Percentiles rank a stretch among this genome's conserved stretches.
phyloP scores from a whole-genome alignment of 1,140 invertebrate genomes.

The Thrips palmi region DNA sequence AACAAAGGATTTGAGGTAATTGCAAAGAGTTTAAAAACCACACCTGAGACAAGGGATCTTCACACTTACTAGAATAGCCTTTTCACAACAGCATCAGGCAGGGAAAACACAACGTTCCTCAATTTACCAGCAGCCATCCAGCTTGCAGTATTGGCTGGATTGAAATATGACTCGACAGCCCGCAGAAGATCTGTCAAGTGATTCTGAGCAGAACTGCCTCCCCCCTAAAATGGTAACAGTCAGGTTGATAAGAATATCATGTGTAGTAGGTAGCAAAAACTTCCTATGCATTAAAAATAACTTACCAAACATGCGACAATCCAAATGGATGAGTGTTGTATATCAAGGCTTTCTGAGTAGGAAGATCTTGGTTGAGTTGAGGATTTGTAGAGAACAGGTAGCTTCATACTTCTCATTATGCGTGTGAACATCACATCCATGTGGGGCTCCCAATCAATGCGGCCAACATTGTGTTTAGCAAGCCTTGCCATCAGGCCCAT shows the following conservation, averaged over 20 bases:
- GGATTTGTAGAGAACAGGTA: conserved; percentile 64
- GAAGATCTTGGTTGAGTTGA: too few relatives aligned
- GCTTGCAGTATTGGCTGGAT: conserved; percentile 69
- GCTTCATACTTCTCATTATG: conserved; percentile 52
- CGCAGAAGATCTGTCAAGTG: conserved; percentile 67
- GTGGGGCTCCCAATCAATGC: conserved; percentile 73
- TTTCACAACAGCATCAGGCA: too few relatives aligned
- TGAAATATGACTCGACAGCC: conserved; percentile 70
- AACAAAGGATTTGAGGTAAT: background rate
- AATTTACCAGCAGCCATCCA: too few relatives aligned
- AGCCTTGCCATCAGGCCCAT: conserved; percentile 53
- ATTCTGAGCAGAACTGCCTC: conserved; percentile 36
- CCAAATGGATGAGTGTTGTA: conserved; percentile 46
- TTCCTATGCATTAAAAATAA: conserved; percentile 11
- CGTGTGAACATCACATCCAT: conserved; percentile 65
- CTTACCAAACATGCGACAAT: conserved; percentile 43
- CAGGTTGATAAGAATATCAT: too few relatives aligned
- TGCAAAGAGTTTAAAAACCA: too few relatives aligned
- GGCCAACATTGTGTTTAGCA: conserved; percentile 56
- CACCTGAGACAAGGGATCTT: too few relatives aligned
- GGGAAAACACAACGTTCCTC: too few relatives aligned
- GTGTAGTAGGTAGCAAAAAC: too few relatives aligned
- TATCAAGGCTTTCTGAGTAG: too few relatives aligned
- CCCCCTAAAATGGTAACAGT: conserved; percentile 34
- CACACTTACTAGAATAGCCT: too few relatives aligned